Percentiles rank a stretch among this genome's conserved stretches.
Evolutionary conservation across 2,113 vertebrate species (phyloP).

Genomic region (Hepsetus odoe): DNA sequence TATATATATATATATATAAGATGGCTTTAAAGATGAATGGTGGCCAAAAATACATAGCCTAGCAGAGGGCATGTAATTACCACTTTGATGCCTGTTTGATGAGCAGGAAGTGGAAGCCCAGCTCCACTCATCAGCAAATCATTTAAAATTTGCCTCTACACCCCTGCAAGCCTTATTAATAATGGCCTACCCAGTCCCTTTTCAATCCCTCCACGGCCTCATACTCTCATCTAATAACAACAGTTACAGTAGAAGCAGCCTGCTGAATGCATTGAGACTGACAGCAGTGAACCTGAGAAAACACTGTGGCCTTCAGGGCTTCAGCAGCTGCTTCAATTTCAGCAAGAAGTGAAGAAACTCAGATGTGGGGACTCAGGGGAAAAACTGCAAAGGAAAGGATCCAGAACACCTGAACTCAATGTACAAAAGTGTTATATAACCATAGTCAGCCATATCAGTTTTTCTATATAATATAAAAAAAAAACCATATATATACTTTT

Average conservation of each 20-base stretch:
- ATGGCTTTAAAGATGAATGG: slow-evolving; percentile 14
- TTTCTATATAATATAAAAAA: too few relatives aligned
- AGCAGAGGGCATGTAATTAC: slow-evolving; percentile 22
- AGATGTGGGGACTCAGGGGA: neutral
- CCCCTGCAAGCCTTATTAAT: slow-evolving; percentile 5
- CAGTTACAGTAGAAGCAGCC: neutral
- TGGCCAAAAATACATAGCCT: slow-evolving; percentile 10
- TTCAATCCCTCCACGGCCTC: neutral
- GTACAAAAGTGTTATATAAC: too few relatives aligned
- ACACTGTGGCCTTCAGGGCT: neutral
- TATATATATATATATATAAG: slow-evolving; percentile 9
- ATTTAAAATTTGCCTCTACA: slow-evolving; percentile 28
- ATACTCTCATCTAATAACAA: slow-evolving; percentile 21
- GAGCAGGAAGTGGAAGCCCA: slow-evolving; percentile 17
- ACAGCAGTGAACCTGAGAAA: neutral
- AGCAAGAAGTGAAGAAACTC: slow-evolving; percentile 2
- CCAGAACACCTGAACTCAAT: neutral
- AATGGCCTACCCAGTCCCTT: neutral
- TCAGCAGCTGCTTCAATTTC: neutral
- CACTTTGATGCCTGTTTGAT: slow-evolving; percentile 28
- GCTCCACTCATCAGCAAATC: slow-evolving; percentile 36
- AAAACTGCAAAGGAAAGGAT: neutral
- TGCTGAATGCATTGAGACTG: neutral
- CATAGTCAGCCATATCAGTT: too few relatives aligned
- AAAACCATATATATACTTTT: too few relatives aligned